Evolutionary conservation across 2,888 invertebrate species (phyloP).

Genomic region (Erpobdella octoculata): DNA sequence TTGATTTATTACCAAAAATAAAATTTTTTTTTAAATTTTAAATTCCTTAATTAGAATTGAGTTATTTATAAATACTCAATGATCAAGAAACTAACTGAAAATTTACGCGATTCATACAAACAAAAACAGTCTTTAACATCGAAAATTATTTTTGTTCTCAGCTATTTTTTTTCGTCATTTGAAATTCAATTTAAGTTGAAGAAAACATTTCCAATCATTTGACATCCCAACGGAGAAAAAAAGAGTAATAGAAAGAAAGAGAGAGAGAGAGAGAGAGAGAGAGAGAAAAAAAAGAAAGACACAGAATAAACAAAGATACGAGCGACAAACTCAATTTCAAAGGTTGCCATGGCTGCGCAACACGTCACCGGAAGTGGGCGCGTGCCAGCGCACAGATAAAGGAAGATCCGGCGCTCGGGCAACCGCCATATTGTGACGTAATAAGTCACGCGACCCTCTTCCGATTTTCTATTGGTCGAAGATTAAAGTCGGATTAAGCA

Average conservation of each 20-base stretch:
- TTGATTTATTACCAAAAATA: too few relatives aligned
- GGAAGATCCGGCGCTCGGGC: neutral
- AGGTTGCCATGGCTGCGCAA: conserved; percentile 3
- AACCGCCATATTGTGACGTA: neutral
- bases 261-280: neutral
- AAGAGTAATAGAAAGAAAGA: neutral
- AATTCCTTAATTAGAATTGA: too few relatives aligned
- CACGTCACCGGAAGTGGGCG: conserved; percentile 9
- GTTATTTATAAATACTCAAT: too few relatives aligned
- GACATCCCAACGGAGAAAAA: neutral
- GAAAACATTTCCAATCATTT: neutral
- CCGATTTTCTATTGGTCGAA: conserved; percentile 7
- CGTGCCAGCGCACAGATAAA: conserved; percentile 7
- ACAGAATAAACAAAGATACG: too few relatives aligned
- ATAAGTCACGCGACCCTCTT: conserved; percentile 3
- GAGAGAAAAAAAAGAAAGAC: too few relatives aligned
- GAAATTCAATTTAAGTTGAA: too few relatives aligned
- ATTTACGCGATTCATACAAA: too few relatives aligned
- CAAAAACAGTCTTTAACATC: too few relatives aligned
- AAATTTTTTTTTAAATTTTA: too few relatives aligned
- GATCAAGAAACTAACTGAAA: too few relatives aligned
- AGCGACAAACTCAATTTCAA: conserved; percentile 9
- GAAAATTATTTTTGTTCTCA: too few relatives aligned
- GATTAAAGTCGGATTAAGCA: conserved; percentile 1
- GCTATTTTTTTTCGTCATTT: too few relatives aligned